Evolutionary conservation across 1,140 invertebrate genomes (phyloP).

Genomic region (Elysia chlorotica): DNA sequence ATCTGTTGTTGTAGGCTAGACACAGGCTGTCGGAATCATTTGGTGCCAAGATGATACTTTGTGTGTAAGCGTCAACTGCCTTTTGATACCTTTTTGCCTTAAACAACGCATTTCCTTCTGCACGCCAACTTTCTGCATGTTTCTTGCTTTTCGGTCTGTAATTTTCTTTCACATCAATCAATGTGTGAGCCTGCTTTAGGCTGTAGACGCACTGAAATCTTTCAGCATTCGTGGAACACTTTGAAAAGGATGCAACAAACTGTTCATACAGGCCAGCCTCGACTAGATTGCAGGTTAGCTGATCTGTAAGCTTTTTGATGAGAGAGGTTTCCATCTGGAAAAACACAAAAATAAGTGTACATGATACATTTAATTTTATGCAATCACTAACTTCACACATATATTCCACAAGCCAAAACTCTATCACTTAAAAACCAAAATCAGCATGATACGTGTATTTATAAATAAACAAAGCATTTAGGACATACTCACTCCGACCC

Average conservation of each 20-base stretch:
- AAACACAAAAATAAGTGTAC: neutral
- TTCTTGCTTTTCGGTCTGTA: constrained; percentile 68
- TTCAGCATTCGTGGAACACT: constrained; percentile 45
- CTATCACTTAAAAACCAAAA: neutral
- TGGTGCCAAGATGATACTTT: constrained; percentile 63
- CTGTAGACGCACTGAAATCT: constrained; percentile 45
- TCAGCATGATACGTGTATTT: neutral
- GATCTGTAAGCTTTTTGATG: constrained; percentile 1
- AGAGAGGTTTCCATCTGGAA: neutral
- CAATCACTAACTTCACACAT: neutral
- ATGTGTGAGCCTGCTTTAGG: constrained; percentile 40
- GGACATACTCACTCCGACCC: too few species aligned
- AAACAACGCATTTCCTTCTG: constrained; percentile 79
- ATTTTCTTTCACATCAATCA: constrained; percentile 36
- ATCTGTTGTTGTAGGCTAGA: constrained; percentile 83
- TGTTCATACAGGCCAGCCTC: constrained; percentile 25
- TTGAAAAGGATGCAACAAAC: constrained; percentile 29
- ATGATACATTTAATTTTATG: neutral
- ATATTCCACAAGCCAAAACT: neutral
- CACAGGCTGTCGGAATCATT: constrained; percentile 61
- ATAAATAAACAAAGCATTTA: neutral
- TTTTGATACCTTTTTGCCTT: constrained; percentile 76
- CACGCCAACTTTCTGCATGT: constrained; percentile 72
- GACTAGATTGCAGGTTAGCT: neutral
- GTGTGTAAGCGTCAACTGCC: constrained; percentile 77